Evolutionary conservation across 2,113 vertebrate species (phyloP), one percentile per base, ranked within the genome.

Genomic region (Onychostruthus taczanowskii): DNA sequence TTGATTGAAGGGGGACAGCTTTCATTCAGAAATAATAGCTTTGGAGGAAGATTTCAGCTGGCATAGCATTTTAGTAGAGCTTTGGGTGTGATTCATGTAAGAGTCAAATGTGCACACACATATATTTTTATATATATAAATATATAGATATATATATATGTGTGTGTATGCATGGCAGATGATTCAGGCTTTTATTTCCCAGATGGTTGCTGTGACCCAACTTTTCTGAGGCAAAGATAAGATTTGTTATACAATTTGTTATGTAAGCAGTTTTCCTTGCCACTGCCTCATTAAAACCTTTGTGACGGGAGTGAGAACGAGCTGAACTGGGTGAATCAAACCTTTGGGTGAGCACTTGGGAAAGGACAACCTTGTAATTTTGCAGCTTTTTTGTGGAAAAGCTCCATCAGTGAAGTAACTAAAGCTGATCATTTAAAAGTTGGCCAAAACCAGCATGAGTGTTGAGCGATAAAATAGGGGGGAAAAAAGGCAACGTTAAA

Each of bases 221-320:
- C 81, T 78, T 83, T 82, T 92, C 72, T 27, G n/a, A 78, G 63
- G 73, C 53, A 76, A 70, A 33, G 33, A 91, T 46, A 89, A 80
- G 63, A 80, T 69, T 39, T 10, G 44, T 97, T 97, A 90, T 47
- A 76, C 89, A 95, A 97, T 90, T 95, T n/a, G 6, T 95, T 97
- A 76, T 41, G 59, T 74, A 96, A 96, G 63, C 52, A 82, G 16
- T 37, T 92, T 92, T 73, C 37, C 62, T 49, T 81, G 41, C 63
- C 59, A 47, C 63, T 67, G 3, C 52, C 74, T 96, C 47, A 84
- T 86, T 80, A 79, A 84, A 86, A 46, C 9, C 1, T 76, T 90
- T 82, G 62, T 90, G 82, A 46, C 78, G n/a, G 41, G 64, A 89
- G 52, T 4, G 35, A 27, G 49, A 81, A 59, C 0, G 22, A 73